phyloP scores from a whole-genome alignment of 2,113 vertebrate genomes.

The Loxodonta africana region DNA sequence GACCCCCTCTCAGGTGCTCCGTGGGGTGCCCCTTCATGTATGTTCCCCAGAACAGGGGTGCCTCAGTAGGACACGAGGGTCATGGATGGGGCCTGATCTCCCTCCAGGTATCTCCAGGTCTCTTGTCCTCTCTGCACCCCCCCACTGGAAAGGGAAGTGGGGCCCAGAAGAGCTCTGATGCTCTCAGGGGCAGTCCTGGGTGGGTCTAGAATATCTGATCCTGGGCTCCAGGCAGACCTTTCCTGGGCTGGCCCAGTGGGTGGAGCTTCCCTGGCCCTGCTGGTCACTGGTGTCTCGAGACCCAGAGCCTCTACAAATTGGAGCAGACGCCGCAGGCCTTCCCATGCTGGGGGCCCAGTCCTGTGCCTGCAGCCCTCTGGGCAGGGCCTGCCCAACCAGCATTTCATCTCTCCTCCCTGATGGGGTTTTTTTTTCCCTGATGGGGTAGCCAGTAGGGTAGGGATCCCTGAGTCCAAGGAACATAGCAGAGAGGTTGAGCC shows the following conservation, averaged over 20 bases:
- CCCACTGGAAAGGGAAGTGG: background rate
- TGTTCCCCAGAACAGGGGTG: no score
- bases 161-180: fast-evolving
- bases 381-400: no score
- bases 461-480: no score
- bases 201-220: background rate
- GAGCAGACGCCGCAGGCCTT: background rate
- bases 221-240: no score
- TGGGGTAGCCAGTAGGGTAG: background rate
- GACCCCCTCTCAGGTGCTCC: no score
- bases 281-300: background rate
- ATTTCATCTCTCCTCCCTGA: fast-evolving
- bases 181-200: background rate
- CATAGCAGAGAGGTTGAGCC: background rate
- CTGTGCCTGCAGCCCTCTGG: fast-evolving
- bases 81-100: fast-evolving
- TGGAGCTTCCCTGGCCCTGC: background rate
- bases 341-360: no score
- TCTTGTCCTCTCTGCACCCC: no score
- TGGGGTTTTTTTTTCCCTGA: no score
- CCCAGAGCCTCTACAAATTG: background rate
- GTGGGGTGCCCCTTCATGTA: no score
- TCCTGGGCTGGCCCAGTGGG: background rate
- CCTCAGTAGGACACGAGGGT: background rate
- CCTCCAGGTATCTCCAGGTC: background rate